A percentile compares a stretch with the other conserved stretches of the same genome.
These are phyloP conservation scores for Chaetura pelagica DNA, from an alignment of 2,113 vertebrate genomes.

Conservation along the genomic window DNA sequence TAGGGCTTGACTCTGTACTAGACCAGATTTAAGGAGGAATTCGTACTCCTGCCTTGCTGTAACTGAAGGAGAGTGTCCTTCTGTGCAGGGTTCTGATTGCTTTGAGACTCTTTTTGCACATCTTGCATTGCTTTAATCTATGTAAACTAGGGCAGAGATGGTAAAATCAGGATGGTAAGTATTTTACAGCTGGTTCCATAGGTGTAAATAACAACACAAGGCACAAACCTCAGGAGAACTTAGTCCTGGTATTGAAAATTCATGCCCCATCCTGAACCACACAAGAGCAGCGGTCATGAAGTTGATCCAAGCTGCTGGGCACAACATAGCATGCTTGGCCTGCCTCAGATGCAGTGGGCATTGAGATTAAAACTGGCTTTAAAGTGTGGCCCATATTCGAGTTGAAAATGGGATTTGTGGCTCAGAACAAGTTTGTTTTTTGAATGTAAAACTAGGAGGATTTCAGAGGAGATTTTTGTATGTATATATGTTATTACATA, in stretches of 20 bases:
- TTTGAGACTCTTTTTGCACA: neutral
- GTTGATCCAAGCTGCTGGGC: neutral
- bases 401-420: neutral
- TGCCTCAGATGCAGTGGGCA: neutral
- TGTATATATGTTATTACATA: neutral
- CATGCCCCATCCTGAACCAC: neutral
- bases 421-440: neutral
- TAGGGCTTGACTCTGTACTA: constrained; percentile 57
- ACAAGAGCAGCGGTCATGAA: neutral
- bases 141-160: neutral
- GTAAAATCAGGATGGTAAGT: neutral
- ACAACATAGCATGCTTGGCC: neutral
- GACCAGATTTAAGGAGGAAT: constrained; percentile 75
- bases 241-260: neutral
- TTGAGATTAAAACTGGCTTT: neutral
- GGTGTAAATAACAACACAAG: neutral
- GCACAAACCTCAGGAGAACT: neutral
- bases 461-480: neutral
- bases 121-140: neutral
- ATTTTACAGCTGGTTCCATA: neutral
- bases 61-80: constrained; percentile 28
- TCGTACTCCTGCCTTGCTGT: constrained; percentile 16
- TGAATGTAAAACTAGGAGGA: neutral
- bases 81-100: neutral
- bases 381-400: neutral